phyloP scores from a whole-genome alignment of 2,113 vertebrate genomes.

The Pipra filicauda region DNA sequence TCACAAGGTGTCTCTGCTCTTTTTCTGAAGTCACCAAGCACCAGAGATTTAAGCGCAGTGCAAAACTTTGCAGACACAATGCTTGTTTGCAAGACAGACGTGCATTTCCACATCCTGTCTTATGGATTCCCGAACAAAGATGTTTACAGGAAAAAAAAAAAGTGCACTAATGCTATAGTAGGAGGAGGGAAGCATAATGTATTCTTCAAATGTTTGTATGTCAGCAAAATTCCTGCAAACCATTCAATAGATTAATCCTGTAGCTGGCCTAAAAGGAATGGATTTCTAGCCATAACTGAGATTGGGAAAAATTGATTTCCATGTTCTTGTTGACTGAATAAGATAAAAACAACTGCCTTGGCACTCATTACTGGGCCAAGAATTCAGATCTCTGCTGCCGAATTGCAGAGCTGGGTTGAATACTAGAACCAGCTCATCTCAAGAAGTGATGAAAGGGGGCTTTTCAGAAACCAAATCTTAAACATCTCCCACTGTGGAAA shows the following conservation, averaged over 20 bases:
- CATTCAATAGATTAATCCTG: slow-evolving; percentile 83
- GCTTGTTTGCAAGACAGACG: slow-evolving; percentile 33
- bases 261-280: slow-evolving; percentile 80
- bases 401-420: background rate
- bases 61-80: slow-evolving; percentile 19
- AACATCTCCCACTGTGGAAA: background rate
- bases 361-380: slow-evolving; percentile 55
- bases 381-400: slow-evolving; percentile 21
- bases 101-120: slow-evolving; percentile 54
- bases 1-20: background rate
- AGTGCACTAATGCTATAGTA: slow-evolving; percentile 50
- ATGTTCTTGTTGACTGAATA: slow-evolving; percentile 79
- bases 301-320: slow-evolving; percentile 84
- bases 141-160: slow-evolving; percentile 65
- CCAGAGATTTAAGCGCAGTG: background rate
- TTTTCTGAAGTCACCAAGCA: background rate
- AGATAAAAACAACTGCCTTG: slow-evolving; percentile 74
- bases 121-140: slow-evolving; percentile 57
- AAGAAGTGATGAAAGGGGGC: background rate
- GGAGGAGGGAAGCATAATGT: slow-evolving; percentile 70
- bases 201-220: slow-evolving; percentile 82
- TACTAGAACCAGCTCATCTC: background rate
- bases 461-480: background rate
- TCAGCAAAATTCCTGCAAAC: slow-evolving; percentile 81
- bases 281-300: slow-evolving; percentile 81